phyloP scores from a whole-genome alignment of 2,888 invertebrate genomes.

The Ennomos fuscantarius region DNA sequence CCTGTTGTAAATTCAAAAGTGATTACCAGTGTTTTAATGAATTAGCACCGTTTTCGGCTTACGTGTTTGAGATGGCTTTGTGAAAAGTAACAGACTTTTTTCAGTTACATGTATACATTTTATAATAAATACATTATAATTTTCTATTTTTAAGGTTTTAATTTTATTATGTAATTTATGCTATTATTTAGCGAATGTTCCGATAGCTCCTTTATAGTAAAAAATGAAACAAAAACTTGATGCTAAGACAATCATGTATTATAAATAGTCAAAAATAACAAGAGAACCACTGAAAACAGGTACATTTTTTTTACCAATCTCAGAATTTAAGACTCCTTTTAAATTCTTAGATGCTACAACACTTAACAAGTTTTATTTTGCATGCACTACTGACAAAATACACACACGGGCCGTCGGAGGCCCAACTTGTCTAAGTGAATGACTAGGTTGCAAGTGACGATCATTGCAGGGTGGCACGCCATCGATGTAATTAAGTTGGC shows the following conservation, averaged over 20 bases:
- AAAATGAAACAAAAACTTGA: constrained; percentile 65
- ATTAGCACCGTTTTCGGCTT: constrained; percentile 61
- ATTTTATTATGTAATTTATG: constrained; percentile 28
- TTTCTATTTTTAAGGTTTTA: constrained; percentile 61
- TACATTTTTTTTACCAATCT: constrained; percentile 82
- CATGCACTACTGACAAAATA: constrained; percentile 80
- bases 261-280: constrained; percentile 85
- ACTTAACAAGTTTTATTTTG: constrained; percentile 79
- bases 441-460: constrained; percentile 82
- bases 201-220: constrained; percentile 1
- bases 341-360: constrained; percentile 83
- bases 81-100: constrained; percentile 57
- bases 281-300: constrained; percentile 84
- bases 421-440: constrained; percentile 78
- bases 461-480: constrained; percentile 44
- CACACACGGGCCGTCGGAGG: constrained; percentile 52
- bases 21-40: constrained; percentile 29
- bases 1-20: constrained; percentile 47
- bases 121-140: constrained; percentile 81
- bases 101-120: constrained; percentile 82
- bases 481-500: constrained; percentile 29
- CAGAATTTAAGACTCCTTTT: constrained; percentile 78
- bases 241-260: constrained; percentile 85
- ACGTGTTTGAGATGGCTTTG: constrained; percentile 62
- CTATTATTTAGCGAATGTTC: background rate